These are phyloP conservation scores for Ceratosolen fusciceps DNA, from an alignment of 1,140 invertebrate species.

Conservation along the genomic window DNA sequence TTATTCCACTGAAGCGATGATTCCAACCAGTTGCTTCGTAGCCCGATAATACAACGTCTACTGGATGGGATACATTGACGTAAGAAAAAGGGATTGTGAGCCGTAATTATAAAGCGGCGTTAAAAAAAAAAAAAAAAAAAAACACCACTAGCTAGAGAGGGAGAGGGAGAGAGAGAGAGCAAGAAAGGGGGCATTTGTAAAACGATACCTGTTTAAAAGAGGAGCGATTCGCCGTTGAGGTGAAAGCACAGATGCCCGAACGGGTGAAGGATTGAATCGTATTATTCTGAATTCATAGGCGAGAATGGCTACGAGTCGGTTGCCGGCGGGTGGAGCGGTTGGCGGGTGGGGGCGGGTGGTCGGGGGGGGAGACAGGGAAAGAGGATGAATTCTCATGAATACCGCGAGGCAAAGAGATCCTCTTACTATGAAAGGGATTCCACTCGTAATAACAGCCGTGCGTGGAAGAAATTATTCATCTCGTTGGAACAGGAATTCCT, in stretches of 20 bases:
- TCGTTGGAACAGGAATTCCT: not conserved
- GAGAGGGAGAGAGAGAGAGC: too few relatives aligned
- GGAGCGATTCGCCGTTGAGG: not conserved
- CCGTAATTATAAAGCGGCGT: too few relatives aligned
- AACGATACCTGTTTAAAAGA: not conserved
- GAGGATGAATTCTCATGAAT: not conserved
- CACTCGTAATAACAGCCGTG: constrained; percentile 1
- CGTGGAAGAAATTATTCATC: constrained; percentile 5
- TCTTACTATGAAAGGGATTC: constrained; percentile 7
- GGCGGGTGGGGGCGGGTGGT: too few relatives aligned
- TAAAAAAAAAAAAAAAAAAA: not conserved
- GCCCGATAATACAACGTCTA: too few relatives aligned
- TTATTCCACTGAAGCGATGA: too few relatives aligned
- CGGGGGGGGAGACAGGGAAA: not conserved
- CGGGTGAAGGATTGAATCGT: not conserved
- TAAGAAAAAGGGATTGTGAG: too few relatives aligned
- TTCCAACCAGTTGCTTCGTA: too few relatives aligned
- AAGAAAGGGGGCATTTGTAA: not conserved
- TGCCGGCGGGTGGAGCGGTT: too few relatives aligned
- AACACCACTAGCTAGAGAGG: not conserved
- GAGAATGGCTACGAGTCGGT: too few relatives aligned
- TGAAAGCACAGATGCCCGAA: not conserved
- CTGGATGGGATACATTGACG: too few relatives aligned
- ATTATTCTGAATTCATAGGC: constrained; percentile 3
- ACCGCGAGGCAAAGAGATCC: not conserved